Conservation (phyloP, 2,888 invertebrate genomes). For the Elysia crispata region DNA sequence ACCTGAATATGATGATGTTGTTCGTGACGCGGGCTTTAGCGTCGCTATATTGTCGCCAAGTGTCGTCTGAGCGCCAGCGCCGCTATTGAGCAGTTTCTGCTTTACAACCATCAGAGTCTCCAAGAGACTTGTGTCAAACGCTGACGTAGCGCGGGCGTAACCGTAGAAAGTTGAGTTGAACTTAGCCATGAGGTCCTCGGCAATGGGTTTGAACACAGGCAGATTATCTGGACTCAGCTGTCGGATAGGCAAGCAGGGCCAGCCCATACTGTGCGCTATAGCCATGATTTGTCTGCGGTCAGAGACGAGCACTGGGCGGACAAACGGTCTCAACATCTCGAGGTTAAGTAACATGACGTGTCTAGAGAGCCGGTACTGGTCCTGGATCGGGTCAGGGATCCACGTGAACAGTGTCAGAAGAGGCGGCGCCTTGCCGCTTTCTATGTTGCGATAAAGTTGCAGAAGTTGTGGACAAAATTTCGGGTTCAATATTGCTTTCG, state of each 20-base stretch:
- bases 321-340: not conserved
- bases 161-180: constrained; percentile 10
- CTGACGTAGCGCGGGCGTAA: not conserved
- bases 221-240: not conserved
- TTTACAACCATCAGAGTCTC: not conserved
- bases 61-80: too few relatives aligned
- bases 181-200: not conserved
- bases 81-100: not conserved
- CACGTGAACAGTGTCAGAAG: not conserved
- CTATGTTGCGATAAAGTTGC: too few relatives aligned
- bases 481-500: too few relatives aligned
- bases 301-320: not conserved
- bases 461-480: too few relatives aligned
- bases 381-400: not conserved
- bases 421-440: not conserved
- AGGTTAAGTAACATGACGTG: not conserved
- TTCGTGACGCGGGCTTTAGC: too few relatives aligned
- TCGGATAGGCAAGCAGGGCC: not conserved
- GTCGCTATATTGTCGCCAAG: too few relatives aligned
- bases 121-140: not conserved
- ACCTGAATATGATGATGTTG: too few relatives aligned
- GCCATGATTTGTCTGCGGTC: not conserved
- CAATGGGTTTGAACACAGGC: not conserved
- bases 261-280: not conserved
- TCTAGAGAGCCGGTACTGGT: not conserved